These are phyloP conservation scores for Eutrigla gurnardus DNA, from an alignment of 2,797 vertebrate species.

Conservation along the genomic window DNA sequence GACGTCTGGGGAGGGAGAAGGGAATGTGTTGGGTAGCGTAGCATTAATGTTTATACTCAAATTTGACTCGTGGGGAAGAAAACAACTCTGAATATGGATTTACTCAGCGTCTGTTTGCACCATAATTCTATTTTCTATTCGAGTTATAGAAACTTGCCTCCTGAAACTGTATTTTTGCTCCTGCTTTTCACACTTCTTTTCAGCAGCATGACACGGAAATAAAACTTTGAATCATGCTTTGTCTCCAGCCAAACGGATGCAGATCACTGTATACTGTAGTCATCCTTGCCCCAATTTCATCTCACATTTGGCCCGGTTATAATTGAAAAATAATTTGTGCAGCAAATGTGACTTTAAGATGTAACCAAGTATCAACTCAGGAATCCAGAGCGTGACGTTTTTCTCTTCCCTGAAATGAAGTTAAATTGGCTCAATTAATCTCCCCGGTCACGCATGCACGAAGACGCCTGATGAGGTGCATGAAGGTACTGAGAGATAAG, in stretches of 20 bases:
- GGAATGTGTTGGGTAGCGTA: background rate
- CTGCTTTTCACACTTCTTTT: conserved; percentile 26
- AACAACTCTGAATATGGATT: conserved; percentile 6
- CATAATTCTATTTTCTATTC: background rate
- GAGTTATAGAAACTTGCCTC: conserved; percentile 4
- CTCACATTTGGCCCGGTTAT: conserved; percentile 16
- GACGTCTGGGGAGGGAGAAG: conserved; percentile 9
- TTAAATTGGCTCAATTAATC: conserved; percentile 74
- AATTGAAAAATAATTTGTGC: conserved; percentile 40
- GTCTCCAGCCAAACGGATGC: background rate
- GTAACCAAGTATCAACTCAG: conserved; percentile 36
- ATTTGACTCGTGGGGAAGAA: background rate
- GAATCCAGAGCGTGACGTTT: conserved; percentile 33
- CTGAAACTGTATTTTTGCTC: conserved; percentile 16
- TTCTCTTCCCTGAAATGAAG: conserved; percentile 46
- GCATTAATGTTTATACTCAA: conserved; percentile 19
- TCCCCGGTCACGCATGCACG: conserved; percentile 49
- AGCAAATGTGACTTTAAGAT: conserved; percentile 50
- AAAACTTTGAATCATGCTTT: conserved; percentile 10
- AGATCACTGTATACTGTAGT: conserved; percentile 20
- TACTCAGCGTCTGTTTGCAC: conserved; percentile 14
- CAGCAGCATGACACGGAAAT: conserved; percentile 7
- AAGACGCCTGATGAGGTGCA: conserved; percentile 60
- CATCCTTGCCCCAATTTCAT: conserved; percentile 8
- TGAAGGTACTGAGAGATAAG: conserved; percentile 55